Evolutionary conservation across 2,888 invertebrate species (phyloP).

Genomic region (Andrena fulva): DNA sequence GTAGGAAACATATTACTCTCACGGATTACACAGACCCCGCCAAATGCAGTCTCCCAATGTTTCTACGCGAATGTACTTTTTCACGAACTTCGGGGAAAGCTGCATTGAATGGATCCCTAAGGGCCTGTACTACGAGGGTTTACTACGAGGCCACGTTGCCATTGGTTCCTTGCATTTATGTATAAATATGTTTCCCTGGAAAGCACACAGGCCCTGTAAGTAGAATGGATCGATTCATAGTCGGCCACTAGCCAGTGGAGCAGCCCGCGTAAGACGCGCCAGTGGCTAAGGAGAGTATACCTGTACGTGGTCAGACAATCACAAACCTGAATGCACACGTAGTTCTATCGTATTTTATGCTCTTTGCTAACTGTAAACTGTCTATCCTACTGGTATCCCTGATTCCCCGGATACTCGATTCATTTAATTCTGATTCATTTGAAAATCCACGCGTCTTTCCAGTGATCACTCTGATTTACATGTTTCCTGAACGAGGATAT

Average conservation of each 20-base stretch:
- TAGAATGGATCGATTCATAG: constrained; percentile 23
- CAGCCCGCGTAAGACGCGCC: not conserved
- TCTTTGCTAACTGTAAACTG: not conserved
- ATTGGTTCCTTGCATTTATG: constrained; percentile 11
- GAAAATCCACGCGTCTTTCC: too few relatives aligned
- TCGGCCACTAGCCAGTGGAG: constrained; percentile 11
- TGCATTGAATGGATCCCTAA: constrained; percentile 15
- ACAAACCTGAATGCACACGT: not conserved
- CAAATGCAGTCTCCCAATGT: constrained; percentile 16
- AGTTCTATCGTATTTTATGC: not conserved
- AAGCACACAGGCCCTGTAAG: constrained; percentile 14
- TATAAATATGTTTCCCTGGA: constrained; percentile 35
- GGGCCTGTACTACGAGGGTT: constrained; percentile 8
- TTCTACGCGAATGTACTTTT: constrained; percentile 28
- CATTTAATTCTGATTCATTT: too few relatives aligned
- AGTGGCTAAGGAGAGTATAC: constrained; percentile 29
- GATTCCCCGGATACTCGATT: too few relatives aligned
- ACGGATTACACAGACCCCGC: too few relatives aligned
- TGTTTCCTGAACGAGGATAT: too few relatives aligned
- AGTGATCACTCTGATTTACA: too few relatives aligned
- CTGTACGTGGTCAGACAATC: constrained; percentile 16
- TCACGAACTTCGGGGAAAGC: constrained; percentile 5
- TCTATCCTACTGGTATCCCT: not conserved
- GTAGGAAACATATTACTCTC: not conserved
- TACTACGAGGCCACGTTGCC: constrained; percentile 8